Evolutionary conservation across 2,797 vertebrate genomes (phyloP).

Genomic region (Thamnophis elegans): DNA sequence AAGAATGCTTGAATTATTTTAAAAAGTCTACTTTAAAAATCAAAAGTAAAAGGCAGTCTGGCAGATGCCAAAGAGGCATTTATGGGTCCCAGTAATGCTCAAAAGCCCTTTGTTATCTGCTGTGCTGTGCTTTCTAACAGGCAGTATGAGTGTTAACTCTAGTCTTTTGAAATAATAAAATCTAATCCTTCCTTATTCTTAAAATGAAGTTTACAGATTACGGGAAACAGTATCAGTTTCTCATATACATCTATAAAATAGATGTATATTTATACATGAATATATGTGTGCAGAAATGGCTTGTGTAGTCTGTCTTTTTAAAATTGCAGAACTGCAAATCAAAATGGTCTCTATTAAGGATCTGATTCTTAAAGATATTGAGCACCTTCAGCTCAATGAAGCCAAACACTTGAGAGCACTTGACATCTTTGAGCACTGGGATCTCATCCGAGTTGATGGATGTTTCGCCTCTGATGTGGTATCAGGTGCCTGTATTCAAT

Average conservation of each 20-base stretch:
- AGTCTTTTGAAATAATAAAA: background rate
- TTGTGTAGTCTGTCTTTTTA: background rate
- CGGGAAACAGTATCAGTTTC: background rate
- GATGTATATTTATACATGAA: background rate
- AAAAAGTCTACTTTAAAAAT: background rate
- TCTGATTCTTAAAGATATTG: slow-evolving; percentile 32
- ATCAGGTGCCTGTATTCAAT: slow-evolving; percentile 32
- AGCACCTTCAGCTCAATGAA: slow-evolving; percentile 21
- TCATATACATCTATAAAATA: background rate
- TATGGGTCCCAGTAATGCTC: background rate
- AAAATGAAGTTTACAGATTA: background rate
- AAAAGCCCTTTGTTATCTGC: background rate
- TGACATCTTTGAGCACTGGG: background rate
- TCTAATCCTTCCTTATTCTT: background rate
- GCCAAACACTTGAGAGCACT: slow-evolving; percentile 10
- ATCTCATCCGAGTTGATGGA: background rate
- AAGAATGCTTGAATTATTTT: background rate
- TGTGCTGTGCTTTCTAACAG: background rate
- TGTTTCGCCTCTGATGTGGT: slow-evolving; percentile 29
- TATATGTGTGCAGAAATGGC: background rate
- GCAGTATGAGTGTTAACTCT: background rate
- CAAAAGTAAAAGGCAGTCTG: background rate
- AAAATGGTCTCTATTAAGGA: slow-evolving; percentile 30
- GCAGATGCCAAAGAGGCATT: background rate
- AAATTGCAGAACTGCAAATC: slow-evolving; percentile 1